Evolutionary conservation across 2,113 vertebrate genomes (phyloP).

Genomic region (Phaetusa simplex): DNA sequence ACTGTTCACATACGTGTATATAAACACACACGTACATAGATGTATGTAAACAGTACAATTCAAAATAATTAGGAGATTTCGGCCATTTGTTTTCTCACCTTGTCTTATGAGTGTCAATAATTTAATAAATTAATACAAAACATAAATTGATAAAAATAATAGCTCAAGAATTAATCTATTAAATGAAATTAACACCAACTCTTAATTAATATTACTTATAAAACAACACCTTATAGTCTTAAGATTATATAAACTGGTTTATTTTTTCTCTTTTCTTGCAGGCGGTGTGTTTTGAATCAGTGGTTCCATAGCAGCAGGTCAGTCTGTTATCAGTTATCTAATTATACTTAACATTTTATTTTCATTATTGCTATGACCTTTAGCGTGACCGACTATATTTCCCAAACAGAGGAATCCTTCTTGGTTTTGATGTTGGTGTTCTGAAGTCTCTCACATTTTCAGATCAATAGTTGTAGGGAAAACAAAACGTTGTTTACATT

Average conservation of each 20-base stretch:
- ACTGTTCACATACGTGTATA: fast-evolving
- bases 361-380: background rate
- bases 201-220: background rate
- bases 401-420: background rate
- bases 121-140: background rate
- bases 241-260: background rate
- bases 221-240: background rate
- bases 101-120: background rate
- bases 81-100: background rate
- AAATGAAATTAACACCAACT: background rate
- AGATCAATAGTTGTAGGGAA: background rate
- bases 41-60: background rate
- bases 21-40: background rate
- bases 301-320: background rate
- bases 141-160: background rate
- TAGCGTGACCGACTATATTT: background rate
- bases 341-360: background rate
- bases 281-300: background rate
- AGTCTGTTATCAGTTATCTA: background rate
- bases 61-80: background rate
- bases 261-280: background rate
- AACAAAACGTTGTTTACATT: background rate
- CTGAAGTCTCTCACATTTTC: background rate
- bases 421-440: background rate
- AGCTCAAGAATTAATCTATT: background rate